Evolutionary conservation across 2,113 vertebrate species (phyloP), one percentile per base, ranked within the genome.

Genomic region (Apteryx mantelli): DNA sequence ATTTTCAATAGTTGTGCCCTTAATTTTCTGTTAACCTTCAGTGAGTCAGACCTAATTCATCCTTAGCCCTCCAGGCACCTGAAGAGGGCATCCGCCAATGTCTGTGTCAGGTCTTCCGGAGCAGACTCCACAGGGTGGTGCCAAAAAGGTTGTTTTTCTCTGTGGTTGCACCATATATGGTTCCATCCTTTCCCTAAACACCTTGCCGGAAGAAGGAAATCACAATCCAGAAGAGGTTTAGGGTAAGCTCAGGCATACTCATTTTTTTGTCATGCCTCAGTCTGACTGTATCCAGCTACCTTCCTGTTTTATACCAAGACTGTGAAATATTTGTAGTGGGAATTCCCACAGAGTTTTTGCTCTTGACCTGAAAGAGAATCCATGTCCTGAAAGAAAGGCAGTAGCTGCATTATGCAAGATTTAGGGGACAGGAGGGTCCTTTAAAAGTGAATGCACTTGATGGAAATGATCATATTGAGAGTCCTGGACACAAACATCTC

Each of bases 401-500:
- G 21, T 2, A 30, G 5, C 5, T 40, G 55, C 44, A 17, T 42
- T 74, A 28, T 38, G 32, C 12, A 12, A 24, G 28, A 32, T 92
- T 9, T 52, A 46, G 22, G 52, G 34, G 34, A 10, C 3, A 2
- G 9, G 7, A 63, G 15, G 5, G n/a, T 68, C 25, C 22, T 50
- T 56, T 6, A 63, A 19, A 52, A 64, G 11, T 11, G 10, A 5
- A 50, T 1, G 21, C 1, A 0, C 8, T 46, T 52, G 34, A 30
- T 15, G 32, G 79, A 34, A 60, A 6, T 5, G 8, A 40, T 66
- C 22, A 2, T 48, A 1, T 11, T 2, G 19, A 40, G 14, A 71
- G 15, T 63, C 28, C 25, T 48, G 50, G 13, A 10, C 1, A 11
- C 42, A 46, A 42, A 42, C 26, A 44, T 8, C 5, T 75, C 15